phyloP scores from a whole-genome alignment of 2,797 vertebrate genomes.

The Sebastes glaucus region DNA sequence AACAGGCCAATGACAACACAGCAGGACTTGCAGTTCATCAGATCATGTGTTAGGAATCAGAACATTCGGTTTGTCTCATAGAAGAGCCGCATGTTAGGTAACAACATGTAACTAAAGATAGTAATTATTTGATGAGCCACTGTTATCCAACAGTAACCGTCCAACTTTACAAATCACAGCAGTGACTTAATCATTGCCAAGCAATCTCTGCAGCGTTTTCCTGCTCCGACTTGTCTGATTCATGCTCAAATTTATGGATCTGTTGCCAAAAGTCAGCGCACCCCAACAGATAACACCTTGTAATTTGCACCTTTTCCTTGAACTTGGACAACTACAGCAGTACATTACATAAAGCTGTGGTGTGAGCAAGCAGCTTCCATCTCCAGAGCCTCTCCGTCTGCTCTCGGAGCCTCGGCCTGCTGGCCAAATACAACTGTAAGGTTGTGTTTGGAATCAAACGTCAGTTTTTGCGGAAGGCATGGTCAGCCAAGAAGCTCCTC shows the following conservation, averaged over 20 bases:
- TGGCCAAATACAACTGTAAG: slow-evolving; percentile 15
- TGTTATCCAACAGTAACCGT: slow-evolving; percentile 15
- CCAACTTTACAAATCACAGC: slow-evolving; percentile 16
- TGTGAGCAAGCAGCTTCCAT: slow-evolving; percentile 8
- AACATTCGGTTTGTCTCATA: neutral
- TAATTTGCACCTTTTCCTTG: slow-evolving; percentile 27
- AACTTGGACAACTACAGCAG: neutral
- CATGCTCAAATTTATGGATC: neutral
- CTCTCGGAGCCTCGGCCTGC: slow-evolving; percentile 4
- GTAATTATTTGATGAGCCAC: slow-evolving; percentile 25
- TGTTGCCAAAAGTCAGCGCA: neutral
- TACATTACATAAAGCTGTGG: neutral
- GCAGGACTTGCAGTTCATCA: neutral
- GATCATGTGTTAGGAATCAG: neutral
- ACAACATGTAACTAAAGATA: neutral
- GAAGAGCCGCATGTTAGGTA: neutral
- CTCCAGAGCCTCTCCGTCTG: slow-evolving; percentile 10
- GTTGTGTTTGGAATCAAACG: slow-evolving; percentile 35
- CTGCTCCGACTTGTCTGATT: neutral
- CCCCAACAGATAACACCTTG: neutral
- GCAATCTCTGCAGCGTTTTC: neutral
- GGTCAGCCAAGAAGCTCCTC: slow-evolving; percentile 21
- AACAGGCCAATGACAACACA: neutral
- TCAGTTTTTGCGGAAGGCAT: slow-evolving; percentile 7
- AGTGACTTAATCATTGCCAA: neutral